Evolutionary conservation across 1,140 invertebrate species (phyloP), one percentile per base, ranked within the genome.

Genomic region (Philaenus spumarius): DNA sequence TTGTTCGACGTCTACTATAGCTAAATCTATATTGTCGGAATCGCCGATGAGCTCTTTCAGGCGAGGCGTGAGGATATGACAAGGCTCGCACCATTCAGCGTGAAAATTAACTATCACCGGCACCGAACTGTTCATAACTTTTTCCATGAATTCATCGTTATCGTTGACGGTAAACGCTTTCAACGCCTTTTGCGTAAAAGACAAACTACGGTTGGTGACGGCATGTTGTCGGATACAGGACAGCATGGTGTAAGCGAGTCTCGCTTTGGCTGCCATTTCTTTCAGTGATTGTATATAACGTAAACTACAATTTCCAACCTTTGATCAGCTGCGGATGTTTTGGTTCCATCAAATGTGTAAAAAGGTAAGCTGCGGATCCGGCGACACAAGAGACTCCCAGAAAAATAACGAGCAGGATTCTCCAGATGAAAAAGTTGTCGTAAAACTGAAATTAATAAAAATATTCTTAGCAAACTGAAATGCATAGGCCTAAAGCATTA

Each of bases 41-140:
- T 83, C 82, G 57, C 83, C 85, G 20, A 97, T 78, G 2, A 95
- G 71, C 65, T 86, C 83, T 69, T 91, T 87, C 65, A 98, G 78
- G 71, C 93, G 86, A 12, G 95, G 95, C 12, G 89, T 94, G 1
- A 98, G 77, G 55, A 95, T 85, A 75, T 95, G 95, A 72, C 95
- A 98, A 0, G 95, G 95, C 67, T 95, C 93, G 75, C 95, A 89
- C 95, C 95, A 98, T 62, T 92, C 87, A 3, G 89, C 89, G 66
- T 92, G 89, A 68, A 90, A 91, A 71, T 90, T 90, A 2, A 91
- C 87, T 71, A 91, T 88, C 6, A 91, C 88, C 22, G 89, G 86
- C 64, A 85, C 83, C 37, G 80, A 78, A 66, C 84, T 89, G 67
- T 89, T 88, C 80, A 90, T 86, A 26, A 70, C 87, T 78, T 90